Evolutionary conservation across 2,113 vertebrate genomes (phyloP), one percentile per base, ranked within the genome.

Genomic region (Myiagra hebetior): DNA sequence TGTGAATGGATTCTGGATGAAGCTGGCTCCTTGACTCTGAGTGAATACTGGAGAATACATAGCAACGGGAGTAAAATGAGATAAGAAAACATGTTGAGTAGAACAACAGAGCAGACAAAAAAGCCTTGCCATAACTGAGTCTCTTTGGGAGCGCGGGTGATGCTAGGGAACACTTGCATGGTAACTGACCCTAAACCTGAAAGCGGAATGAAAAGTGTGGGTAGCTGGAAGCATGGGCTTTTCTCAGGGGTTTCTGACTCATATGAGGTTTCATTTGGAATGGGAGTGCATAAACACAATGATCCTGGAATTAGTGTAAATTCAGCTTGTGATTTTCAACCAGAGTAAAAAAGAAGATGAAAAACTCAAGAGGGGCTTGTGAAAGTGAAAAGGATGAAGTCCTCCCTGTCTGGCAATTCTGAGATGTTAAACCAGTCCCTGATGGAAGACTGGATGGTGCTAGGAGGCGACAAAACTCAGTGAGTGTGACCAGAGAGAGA

Each of bases 1-100:
- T 93, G 67, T 92, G 65, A 92, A 62, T 86, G 68, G 67, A 69
- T 80, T 56, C 79, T 92, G 91, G 85, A 87, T 81, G 60, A 91
- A 89, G 42, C 72, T 70, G 86, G 56, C 64, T 89, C 11, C 52
- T 72, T 87, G 93, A 59, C 68, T 92, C 46, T 67, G 83, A 91
- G 30, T 2, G 9, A 80, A 79, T 78, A 52, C 72, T 92, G 76
- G 72, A 84, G 93, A 91, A 70, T 78, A 88, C 27, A 47, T 30
- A 82, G 49, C 60, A 85, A 44, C 35, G 68, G 59, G 50, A 91
- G 52, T 87, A 89, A 92, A 91, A 92, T 74, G 50, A 84, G 59
- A 14, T 88, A 57, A 49, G 62, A 79, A 96, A 91, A 83, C n/a
- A 57, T 21, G 65, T 89, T 76, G 59, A 83, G 41, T 73, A 70